phyloP scores from a whole-genome alignment of 2,113 vertebrate genomes.

The Panurus biarmicus region DNA sequence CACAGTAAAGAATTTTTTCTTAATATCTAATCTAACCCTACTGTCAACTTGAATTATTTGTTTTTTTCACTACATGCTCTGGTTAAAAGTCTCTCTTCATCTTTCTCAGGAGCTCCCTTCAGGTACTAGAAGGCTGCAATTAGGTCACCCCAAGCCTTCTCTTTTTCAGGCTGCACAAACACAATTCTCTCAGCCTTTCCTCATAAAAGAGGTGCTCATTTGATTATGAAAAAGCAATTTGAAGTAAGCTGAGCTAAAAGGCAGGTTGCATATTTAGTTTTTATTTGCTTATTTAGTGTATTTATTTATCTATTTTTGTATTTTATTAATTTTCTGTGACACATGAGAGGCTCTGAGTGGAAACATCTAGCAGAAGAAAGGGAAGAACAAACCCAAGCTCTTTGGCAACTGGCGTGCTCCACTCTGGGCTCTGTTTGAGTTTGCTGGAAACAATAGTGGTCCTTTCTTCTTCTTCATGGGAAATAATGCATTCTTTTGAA shows the following conservation, averaged over 20 bases:
- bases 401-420: rapidly evolving
- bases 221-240: neutral
- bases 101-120: neutral
- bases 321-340: neutral
- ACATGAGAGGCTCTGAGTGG: neutral
- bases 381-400: neutral
- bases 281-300: neutral
- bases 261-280: neutral
- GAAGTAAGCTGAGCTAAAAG: neutral
- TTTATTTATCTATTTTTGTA: neutral
- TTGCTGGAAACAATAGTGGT: neutral
- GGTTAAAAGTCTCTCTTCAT: neutral
- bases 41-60: neutral
- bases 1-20: neutral
- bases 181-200: neutral
- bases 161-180: neutral
- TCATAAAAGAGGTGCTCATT: neutral
- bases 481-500: neutral
- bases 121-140: neutral
- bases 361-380: neutral
- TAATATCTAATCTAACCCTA: neutral
- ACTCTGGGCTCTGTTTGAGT: neutral
- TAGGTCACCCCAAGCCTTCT: neutral
- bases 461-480: neutral
- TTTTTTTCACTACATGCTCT: neutral